Evolutionary conservation across 2,113 vertebrate species (phyloP).

Genomic region (Hypanus sabinus): DNA sequence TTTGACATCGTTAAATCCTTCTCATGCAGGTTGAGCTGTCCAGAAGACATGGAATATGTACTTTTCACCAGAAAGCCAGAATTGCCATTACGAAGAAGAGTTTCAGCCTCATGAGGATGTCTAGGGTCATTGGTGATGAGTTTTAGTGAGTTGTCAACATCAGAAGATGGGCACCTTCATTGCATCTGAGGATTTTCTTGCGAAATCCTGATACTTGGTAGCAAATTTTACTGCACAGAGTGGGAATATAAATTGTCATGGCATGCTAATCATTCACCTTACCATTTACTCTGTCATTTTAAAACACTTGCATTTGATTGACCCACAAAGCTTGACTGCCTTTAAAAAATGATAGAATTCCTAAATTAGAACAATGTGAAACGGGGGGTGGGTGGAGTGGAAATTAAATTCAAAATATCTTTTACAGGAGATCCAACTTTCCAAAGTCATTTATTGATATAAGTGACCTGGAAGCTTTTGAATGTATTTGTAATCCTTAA

Average conservation of each 20-base stretch:
- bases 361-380: neutral
- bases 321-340: neutral
- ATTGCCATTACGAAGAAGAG: neutral
- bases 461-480: neutral
- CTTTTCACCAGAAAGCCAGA: neutral
- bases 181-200: neutral
- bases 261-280: neutral
- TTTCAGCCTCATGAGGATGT: neutral
- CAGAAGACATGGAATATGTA: neutral
- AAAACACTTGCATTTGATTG: neutral
- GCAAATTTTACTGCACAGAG: neutral
- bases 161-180: neutral
- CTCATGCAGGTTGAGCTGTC: neutral
- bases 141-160: neutral
- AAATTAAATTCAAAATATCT: neutral
- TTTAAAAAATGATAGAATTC: neutral
- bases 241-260: neutral
- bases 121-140: neutral
- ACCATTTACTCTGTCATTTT: neutral
- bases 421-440: neutral
- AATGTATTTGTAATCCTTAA: neutral
- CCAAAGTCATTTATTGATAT: neutral
- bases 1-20: conserved; percentile 15
- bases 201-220: neutral
- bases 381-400: neutral